A percentile compares a stretch with the other conserved stretches of the same genome.
phyloP scores from a whole-genome alignment of 2,113 vertebrate genomes.

The Anolis carolinensis region DNA sequence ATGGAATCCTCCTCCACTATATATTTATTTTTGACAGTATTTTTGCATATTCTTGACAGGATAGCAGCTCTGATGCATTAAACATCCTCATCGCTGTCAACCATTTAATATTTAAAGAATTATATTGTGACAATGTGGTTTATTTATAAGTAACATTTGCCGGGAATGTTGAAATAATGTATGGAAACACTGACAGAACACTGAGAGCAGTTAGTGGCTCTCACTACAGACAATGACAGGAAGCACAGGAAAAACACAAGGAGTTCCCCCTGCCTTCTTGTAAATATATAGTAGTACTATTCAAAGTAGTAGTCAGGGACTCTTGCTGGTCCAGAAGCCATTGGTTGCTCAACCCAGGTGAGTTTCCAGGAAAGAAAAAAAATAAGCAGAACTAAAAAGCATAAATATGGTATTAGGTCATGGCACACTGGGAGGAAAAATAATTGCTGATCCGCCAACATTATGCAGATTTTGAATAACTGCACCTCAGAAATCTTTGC shows the following conservation, averaged over 20 bases:
- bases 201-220: constrained; percentile 14
- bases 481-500: background rate
- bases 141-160: constrained; percentile 27
- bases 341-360: too few species aligned
- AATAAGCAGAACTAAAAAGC: too few species aligned
- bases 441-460: too few species aligned
- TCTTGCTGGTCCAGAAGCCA: too few species aligned
- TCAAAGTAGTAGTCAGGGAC: background rate
- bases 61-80: constrained; percentile 36
- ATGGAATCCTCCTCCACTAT: constrained; percentile 34
- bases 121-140: constrained; percentile 19
- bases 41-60: constrained; percentile 41
- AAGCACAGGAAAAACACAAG: background rate
- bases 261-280: background rate
- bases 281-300: too few species aligned
- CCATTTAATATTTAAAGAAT: constrained; percentile 18
- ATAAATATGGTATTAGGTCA: too few species aligned
- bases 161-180: constrained; percentile 33
- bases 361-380: too few species aligned
- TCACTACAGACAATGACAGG: background rate
- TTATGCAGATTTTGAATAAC: background rate
- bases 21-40: constrained; percentile 49
- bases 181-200: constrained; percentile 25
- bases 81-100: background rate
- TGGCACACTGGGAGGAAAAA: too few species aligned